Evolutionary conservation across 2,888 invertebrate genomes (phyloP).

Genomic region (Eristalis tenax): DNA sequence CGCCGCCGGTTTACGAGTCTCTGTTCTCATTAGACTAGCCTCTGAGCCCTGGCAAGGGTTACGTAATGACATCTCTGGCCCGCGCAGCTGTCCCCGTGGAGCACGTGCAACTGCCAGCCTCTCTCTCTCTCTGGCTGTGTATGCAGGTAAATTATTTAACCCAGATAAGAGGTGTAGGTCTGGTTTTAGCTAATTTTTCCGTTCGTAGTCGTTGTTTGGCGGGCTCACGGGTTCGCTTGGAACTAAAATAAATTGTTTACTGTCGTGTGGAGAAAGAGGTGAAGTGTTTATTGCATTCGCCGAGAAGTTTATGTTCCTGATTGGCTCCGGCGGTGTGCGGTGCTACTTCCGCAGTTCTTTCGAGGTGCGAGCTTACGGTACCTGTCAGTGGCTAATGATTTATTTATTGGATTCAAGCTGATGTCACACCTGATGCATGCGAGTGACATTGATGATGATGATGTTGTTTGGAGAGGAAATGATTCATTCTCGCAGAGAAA

Average conservation of each 20-base stretch:
- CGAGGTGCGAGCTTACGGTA: neutral
- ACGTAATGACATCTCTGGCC: neutral
- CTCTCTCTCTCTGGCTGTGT: neutral
- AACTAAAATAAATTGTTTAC: constrained; percentile 28
- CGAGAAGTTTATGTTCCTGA: neutral
- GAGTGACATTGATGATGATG: constrained; percentile 1
- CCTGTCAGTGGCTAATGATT: neutral
- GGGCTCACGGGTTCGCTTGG: neutral
- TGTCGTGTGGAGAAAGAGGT: neutral
- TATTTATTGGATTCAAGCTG: neutral
- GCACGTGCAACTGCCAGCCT: constrained; percentile 32
- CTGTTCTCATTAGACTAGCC: constrained; percentile 16
- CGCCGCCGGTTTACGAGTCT: no score
- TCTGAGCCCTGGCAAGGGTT: neutral
- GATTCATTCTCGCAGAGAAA: neutral
- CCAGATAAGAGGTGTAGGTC: constrained; percentile 29
- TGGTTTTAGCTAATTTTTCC: neutral
- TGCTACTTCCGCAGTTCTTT: constrained; percentile 2
- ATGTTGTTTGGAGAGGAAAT: neutral
- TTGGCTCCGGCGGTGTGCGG: neutral
- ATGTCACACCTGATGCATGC: neutral
- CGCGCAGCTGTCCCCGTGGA: neutral
- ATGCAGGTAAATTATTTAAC: constrained; percentile 33
- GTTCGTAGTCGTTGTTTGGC: neutral
- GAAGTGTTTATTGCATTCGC: constrained; percentile 11